These are phyloP conservation scores for Mionectes macconnelli DNA, from an alignment of 2,113 vertebrate species.

Conservation along the genomic window DNA sequence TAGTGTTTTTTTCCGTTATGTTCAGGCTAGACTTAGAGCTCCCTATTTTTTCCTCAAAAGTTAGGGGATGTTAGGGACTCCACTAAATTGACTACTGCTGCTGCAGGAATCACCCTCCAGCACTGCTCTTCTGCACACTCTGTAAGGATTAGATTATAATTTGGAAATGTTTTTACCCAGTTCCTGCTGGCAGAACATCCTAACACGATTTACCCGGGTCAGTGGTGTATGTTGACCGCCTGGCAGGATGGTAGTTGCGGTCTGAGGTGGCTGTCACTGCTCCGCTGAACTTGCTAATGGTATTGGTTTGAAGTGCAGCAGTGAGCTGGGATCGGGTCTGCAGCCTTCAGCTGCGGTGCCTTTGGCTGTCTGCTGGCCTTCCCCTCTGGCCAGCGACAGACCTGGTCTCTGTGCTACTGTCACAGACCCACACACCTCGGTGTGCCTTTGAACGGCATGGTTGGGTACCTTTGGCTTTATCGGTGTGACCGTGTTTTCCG, in stretches of 20 bases:
- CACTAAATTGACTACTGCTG: background rate
- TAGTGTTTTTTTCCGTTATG: background rate
- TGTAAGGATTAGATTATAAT: background rate
- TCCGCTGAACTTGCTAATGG: background rate
- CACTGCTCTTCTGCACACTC: background rate
- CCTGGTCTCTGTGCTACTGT: background rate
- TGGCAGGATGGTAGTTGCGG: background rate
- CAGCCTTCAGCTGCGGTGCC: background rate
- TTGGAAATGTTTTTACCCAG: background rate
- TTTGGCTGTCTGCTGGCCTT: background rate
- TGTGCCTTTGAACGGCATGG: background rate
- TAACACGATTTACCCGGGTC: rapidly evolving
- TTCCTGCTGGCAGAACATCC: background rate
- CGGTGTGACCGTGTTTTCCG: rapidly evolving
- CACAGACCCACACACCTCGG: rapidly evolving
- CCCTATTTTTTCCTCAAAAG: background rate
- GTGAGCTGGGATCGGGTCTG: background rate
- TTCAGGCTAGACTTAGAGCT: background rate
- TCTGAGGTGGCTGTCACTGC: background rate
- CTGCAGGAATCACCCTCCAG: background rate
- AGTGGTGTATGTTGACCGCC: too few species aligned
- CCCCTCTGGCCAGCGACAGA: rapidly evolving
- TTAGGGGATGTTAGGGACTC: background rate
- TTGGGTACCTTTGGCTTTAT: background rate
- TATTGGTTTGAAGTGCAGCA: background rate